A percentile compares a stretch with the other conserved stretches of the same genome.
These are phyloP conservation scores for Colletes collaris DNA, from an alignment of 2,888 invertebrate genomes.

Conservation along the genomic window DNA sequence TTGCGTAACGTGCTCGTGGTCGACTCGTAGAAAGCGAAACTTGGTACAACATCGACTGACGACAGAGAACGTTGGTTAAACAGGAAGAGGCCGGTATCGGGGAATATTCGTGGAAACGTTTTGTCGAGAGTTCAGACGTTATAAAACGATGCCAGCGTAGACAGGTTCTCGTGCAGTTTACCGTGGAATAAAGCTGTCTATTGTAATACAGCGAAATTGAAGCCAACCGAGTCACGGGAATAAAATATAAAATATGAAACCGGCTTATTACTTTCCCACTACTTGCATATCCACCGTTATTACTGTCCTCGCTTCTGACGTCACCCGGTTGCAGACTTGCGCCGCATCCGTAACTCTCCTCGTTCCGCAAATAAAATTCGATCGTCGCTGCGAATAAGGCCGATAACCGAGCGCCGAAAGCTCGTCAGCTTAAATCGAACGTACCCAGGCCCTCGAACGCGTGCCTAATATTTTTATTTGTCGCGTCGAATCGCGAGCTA, in stretches of 20 bases:
- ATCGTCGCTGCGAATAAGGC: neutral
- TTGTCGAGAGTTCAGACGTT: slow-evolving; percentile 13
- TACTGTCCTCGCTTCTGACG: slow-evolving; percentile 43
- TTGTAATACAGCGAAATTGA: slow-evolving; percentile 50
- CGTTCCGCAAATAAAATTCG: slow-evolving; percentile 25
- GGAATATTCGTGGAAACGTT: slow-evolving; percentile 14
- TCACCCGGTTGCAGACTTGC: slow-evolving; percentile 29
- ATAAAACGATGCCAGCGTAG: slow-evolving; percentile 18
- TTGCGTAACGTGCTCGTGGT: slow-evolving; percentile 30
- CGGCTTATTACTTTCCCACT: slow-evolving; percentile 57
- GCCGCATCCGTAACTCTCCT: neutral
- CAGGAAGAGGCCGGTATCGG: neutral
- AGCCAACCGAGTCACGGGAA: slow-evolving; percentile 42
- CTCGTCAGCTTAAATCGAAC: no score
- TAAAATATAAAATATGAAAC: slow-evolving; percentile 59
- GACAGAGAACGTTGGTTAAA: slow-evolving; percentile 4
- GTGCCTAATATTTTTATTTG: no score
- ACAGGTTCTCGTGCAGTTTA: slow-evolving; percentile 35
- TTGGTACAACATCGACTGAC: no score
- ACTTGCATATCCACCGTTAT: slow-evolving; percentile 44
- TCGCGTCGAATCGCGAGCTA: no score
- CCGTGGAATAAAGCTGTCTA: slow-evolving; percentile 32
- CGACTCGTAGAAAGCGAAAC: no score
- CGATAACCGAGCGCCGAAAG: no score
- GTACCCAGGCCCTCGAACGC: no score